phyloP scores from a whole-genome alignment of 2,797 vertebrate species.

The Eospalax fontanierii region DNA sequence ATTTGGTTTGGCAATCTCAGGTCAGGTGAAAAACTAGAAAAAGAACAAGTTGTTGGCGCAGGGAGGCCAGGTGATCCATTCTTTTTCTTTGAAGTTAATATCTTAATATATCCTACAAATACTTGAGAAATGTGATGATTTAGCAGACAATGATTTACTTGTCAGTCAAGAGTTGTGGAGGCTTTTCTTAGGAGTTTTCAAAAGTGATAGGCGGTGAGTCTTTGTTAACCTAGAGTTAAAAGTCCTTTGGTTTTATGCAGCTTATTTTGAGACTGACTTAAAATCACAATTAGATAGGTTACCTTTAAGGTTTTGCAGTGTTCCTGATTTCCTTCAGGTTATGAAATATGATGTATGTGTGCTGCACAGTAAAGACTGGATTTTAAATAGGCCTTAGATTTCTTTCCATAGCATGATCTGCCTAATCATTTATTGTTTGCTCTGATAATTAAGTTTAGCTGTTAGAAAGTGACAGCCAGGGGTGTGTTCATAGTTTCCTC shows the following conservation, averaged over 20 bases:
- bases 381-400: slow-evolving; percentile 33
- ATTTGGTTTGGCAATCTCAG: neutral
- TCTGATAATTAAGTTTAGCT: neutral
- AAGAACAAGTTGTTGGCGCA: neutral
- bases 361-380: neutral
- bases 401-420: neutral
- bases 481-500: slow-evolving; percentile 62
- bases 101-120: neutral
- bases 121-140: slow-evolving; percentile 20
- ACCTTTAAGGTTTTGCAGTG: neutral
- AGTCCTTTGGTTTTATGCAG: neutral
- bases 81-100: slow-evolving; percentile 1
- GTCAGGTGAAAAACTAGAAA: neutral
- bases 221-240: slow-evolving; percentile 45
- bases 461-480: slow-evolving; percentile 53
- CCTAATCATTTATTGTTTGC: slow-evolving; percentile 45
- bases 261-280: slow-evolving; percentile 43
- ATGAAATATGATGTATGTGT: neutral
- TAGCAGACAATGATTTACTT: neutral
- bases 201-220: neutral
- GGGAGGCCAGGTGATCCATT: neutral
- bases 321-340: slow-evolving; percentile 36
- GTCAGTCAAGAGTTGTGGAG: neutral
- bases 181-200: slow-evolving; percentile 32
- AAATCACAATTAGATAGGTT: slow-evolving; percentile 1